Percentiles rank a stretch among this genome's conserved stretches.
phyloP scores from a whole-genome alignment of 2,113 vertebrate species.

The Toxotes chatareus region DNA sequence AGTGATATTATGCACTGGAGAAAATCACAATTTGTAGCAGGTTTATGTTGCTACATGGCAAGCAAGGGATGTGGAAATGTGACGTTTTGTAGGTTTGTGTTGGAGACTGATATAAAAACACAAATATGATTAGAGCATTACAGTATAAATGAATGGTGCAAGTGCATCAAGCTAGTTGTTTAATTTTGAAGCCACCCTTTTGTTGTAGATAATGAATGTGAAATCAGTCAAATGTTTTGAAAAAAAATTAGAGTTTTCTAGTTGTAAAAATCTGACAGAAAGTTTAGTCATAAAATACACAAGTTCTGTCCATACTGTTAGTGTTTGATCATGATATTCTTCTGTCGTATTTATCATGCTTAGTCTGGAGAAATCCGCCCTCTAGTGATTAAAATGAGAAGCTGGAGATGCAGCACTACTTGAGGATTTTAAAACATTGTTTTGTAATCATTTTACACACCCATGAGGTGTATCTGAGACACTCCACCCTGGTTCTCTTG shows the following conservation, averaged over 20 bases:
- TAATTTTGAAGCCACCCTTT: background rate
- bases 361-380: background rate
- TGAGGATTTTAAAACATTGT: background rate
- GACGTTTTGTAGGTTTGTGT: background rate
- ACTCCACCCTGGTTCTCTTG: no score
- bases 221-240: background rate
- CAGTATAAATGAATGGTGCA: background rate
- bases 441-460: background rate
- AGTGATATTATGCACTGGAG: no score
- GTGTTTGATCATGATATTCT: background rate
- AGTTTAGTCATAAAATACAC: background rate
- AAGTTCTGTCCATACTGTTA: no score
- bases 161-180: background rate
- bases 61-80: background rate
- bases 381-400: constrained; percentile 7
- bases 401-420: background rate
- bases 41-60: background rate
- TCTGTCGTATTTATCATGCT: background rate
- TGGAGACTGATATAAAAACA: background rate
- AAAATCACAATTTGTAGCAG: no score
- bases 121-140: background rate
- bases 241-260: background rate
- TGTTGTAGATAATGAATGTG: background rate
- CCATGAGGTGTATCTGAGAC: no score
- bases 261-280: background rate